Evolutionary conservation across 2,797 vertebrate species (phyloP).

Genomic region (Sebastes iracundus): DNA sequence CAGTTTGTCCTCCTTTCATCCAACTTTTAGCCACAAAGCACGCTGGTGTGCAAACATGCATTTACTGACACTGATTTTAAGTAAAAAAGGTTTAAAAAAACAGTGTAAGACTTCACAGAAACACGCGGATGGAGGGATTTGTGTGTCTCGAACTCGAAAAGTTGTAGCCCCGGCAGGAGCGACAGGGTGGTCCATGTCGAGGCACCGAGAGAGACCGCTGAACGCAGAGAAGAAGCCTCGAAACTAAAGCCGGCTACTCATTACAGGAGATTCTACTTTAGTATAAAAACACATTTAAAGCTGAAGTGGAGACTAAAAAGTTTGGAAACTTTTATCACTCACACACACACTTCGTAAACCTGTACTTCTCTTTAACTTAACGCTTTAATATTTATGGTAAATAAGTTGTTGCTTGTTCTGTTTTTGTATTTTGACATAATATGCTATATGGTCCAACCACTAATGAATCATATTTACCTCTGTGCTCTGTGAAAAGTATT

Average conservation of each 20-base stretch:
- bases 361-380: too few relatives aligned
- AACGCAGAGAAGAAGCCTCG: neutral
- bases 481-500: too few relatives aligned
- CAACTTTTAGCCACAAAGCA: neutral
- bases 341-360: neutral
- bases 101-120: neutral
- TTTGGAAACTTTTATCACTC: slow-evolving; percentile 27
- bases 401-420: too few relatives aligned
- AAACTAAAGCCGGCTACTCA: neutral
- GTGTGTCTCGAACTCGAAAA: slow-evolving; percentile 26
- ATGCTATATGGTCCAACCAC: too few relatives aligned
- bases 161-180: slow-evolving; percentile 39
- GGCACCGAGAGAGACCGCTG: slow-evolving; percentile 27
- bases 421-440: too few relatives aligned
- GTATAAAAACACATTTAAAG: neutral
- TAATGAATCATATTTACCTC: too few relatives aligned
- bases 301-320: neutral
- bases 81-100: neutral
- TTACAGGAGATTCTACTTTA: neutral
- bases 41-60: neutral
- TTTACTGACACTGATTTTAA: neutral
- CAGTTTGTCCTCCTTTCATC: neutral
- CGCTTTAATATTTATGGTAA: too few relatives aligned
- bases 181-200: slow-evolving; percentile 47
- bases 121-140: neutral